phyloP scores from a whole-genome alignment of 2,888 invertebrate species.

The Fragum whitleyi region DNA sequence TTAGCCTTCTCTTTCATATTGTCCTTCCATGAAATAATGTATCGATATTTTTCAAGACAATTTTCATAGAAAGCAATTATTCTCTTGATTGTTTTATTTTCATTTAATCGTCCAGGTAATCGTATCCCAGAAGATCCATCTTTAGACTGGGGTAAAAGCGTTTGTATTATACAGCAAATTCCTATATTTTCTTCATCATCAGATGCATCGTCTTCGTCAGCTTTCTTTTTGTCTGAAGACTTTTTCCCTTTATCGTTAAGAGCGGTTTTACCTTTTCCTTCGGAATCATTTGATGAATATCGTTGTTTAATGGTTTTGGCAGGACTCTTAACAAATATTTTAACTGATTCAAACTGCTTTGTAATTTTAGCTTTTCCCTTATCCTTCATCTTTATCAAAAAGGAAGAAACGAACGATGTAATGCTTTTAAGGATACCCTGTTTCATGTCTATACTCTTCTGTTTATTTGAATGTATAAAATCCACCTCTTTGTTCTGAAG shows the following conservation, averaged over 20 bases:
- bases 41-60: not conserved
- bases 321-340: not conserved
- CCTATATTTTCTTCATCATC: constrained; percentile 9
- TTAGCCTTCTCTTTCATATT: not conserved
- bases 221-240: not conserved
- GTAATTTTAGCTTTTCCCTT: not conserved
- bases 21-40: not conserved
- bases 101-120: not conserved
- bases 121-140: not conserved
- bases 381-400: not conserved
- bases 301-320: not conserved
- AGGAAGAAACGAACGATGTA: not conserved
- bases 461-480: not conserved
- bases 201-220: not conserved
- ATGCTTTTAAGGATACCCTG: not conserved
- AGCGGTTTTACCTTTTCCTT: not conserved
- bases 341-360: not conserved
- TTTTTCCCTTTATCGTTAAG: not conserved
- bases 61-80: constrained; percentile 4
- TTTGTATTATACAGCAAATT: constrained; percentile 4
- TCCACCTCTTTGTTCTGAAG: not conserved
- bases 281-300: not conserved
- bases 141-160: not conserved
- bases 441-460: not conserved
- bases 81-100: not conserved